A percentile compares a stretch with the other conserved stretches of the same genome.
Evolutionary conservation across 92 coral and sea anemone species (phyloP).

Genomic region (Epizoanthus illoricatus): DNA sequence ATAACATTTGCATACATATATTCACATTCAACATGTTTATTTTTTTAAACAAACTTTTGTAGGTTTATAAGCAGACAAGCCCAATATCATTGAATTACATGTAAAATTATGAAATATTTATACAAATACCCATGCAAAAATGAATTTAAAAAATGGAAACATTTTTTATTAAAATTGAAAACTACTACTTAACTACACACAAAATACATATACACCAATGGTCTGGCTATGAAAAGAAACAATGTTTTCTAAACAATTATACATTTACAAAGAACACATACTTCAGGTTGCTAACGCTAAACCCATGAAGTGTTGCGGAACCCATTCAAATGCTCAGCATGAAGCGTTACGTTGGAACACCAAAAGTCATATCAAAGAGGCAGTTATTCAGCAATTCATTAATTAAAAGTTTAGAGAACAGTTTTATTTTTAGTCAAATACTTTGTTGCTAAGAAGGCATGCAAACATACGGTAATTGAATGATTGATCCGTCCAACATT

Average conservation of each 20-base stretch:
- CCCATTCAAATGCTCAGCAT: conserved; percentile 20
- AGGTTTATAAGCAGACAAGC: no score
- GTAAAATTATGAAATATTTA: no score
- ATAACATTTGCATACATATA: neutral
- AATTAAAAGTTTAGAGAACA: neutral
- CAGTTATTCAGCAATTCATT: no score
- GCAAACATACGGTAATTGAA: conserved; percentile 4
- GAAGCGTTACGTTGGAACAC: neutral
- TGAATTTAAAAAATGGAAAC: no score
- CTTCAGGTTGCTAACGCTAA: no score
- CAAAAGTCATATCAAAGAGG: no score
- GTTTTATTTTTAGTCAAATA: no score
- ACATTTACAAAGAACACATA: neutral
- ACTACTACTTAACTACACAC: neutral
- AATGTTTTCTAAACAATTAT: neutral
- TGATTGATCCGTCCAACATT: neutral
- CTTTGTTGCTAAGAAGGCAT: conserved; percentile 5
- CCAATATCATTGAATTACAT: no score
- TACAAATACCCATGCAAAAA: no score
- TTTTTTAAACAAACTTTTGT: no score
- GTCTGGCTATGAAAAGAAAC: neutral
- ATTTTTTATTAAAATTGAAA: no score
- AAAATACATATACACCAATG: neutral
- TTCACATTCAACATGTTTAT: neutral
- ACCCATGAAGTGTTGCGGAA: neutral